Evolutionary conservation across 2,797 vertebrate species (phyloP), one percentile per base, ranked within the genome.

Genomic region (Benthosema pterotum): DNA sequence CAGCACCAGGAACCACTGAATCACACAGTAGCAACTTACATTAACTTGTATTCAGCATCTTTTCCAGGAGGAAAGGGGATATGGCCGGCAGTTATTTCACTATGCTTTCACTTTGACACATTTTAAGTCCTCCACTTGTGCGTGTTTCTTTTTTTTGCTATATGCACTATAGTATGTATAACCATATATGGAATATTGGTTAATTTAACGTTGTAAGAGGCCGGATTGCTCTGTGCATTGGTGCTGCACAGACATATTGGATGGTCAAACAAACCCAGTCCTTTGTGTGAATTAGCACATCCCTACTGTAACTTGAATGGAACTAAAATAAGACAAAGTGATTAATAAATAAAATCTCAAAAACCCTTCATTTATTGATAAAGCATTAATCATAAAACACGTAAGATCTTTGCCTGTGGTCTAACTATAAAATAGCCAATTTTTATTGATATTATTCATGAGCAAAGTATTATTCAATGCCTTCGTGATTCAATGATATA

Each of bases 371-470:
- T 78, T 87, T 69, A 84, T 78, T 71, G 65, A 80, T 85, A 50
- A 85, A 48, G 60, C 65, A 85, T 83, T 84, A 78, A 88, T 89
- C 77, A 80, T 52, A 67, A 76, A 71, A 70, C 2, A 2, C 54
- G 70, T 19, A 57, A 71, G 62, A 86, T 81, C 76, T 63, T 69
- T 49, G 15, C 59, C 74, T 74, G 78, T 72, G 56, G 79, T 70
- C 57, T 72, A 66, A 78, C 65, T 74, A 78, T 78, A 63, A 79
- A 83, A 85, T 63, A 75, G 56, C 54, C 78, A 84, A 72, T 84
- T 86, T 72, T 85, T 82, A 83, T 89, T 86, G 80, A 88, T 83
- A 81, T 83, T 86, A 90, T 88, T 87, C 64, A 88, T 87, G 81
- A 89, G 72, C 56, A 72, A 79, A 78, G 71, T 84, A 86, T 83